Percentiles rank a stretch among this genome's conserved stretches.
phyloP scores from a whole-genome alignment of 2,888 invertebrate genomes.

The Cosmopolites sordidus region DNA sequence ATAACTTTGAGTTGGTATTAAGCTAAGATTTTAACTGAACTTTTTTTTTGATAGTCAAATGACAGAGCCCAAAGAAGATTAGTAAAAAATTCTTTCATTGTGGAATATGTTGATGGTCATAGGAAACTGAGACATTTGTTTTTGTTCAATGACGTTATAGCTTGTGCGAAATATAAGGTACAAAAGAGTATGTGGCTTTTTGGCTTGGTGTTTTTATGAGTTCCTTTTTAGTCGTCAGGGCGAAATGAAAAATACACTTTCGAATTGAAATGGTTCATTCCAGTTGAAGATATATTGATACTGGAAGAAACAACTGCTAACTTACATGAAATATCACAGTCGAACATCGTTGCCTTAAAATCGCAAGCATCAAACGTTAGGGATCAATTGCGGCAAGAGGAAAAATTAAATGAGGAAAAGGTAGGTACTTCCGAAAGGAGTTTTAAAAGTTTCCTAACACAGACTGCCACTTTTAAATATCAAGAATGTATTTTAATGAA shows the following conservation, averaged over 20 bases:
- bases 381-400: constrained; percentile 79
- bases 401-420: constrained; percentile 63
- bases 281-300: constrained; percentile 75
- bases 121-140: constrained; percentile 89
- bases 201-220: not conserved
- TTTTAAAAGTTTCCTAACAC: not conserved
- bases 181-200: not conserved
- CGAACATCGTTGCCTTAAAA: constrained; percentile 78
- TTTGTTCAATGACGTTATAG: constrained; percentile 90
- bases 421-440: constrained; percentile 40
- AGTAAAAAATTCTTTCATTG: constrained; percentile 91
- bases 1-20: too few species aligned
- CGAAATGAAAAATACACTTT: constrained; percentile 81
- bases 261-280: constrained; percentile 91
- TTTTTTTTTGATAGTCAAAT: constrained; percentile 54
- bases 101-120: constrained; percentile 83
- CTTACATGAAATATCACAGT: constrained; percentile 70
- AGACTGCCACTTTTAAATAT: not conserved
- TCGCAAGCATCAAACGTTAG: constrained; percentile 82
- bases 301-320: constrained; percentile 65
- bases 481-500: too few species aligned
- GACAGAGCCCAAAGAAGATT: constrained; percentile 80
- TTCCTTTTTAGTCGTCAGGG: constrained; percentile 61
- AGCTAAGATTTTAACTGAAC: not conserved
- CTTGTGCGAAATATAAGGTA: constrained; percentile 89